Evolutionary conservation across 2,797 vertebrate genomes (phyloP).

Genomic region (Synanceia verrucosa): DNA sequence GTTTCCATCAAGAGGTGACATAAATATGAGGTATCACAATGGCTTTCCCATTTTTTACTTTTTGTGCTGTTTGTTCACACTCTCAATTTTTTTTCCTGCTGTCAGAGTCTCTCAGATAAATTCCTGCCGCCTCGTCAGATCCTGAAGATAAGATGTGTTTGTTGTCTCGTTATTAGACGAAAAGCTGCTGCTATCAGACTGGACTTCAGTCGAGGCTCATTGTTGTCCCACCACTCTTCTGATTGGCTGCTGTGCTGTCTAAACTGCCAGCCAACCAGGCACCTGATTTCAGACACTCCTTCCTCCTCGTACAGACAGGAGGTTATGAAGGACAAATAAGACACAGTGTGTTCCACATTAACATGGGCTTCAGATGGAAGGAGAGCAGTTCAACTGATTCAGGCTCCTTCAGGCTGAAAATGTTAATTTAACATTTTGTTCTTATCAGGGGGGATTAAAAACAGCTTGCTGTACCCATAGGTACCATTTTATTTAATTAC

Average conservation of each 20-base stretch:
- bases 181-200: slow-evolving; percentile 58
- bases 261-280: slow-evolving; percentile 65
- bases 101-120: slow-evolving; percentile 12
- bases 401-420: neutral
- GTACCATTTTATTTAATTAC: neutral
- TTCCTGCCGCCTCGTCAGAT: slow-evolving; percentile 2
- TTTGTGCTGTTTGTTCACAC: neutral
- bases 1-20: too few species aligned
- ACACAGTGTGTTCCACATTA: neutral
- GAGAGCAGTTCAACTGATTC: neutral
- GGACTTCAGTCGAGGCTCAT: slow-evolving; percentile 74
- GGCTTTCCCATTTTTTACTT: too few species aligned
- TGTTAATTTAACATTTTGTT: neutral
- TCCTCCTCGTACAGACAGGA: slow-evolving; percentile 11
- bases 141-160: slow-evolving; percentile 33
- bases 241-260: slow-evolving; percentile 53
- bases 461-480: too few species aligned
- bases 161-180: neutral
- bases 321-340: slow-evolving; percentile 10
- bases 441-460: neutral
- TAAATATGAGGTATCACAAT: too few species aligned
- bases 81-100: too few species aligned
- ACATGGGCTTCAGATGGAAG: neutral
- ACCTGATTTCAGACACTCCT: slow-evolving; percentile 56
- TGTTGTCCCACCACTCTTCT: slow-evolving; percentile 45